A percentile compares a stretch with the other conserved stretches of the same genome.
These are phyloP conservation scores for Platalea minor DNA, from an alignment of 2,797 vertebrate species.

Conservation along the genomic window DNA sequence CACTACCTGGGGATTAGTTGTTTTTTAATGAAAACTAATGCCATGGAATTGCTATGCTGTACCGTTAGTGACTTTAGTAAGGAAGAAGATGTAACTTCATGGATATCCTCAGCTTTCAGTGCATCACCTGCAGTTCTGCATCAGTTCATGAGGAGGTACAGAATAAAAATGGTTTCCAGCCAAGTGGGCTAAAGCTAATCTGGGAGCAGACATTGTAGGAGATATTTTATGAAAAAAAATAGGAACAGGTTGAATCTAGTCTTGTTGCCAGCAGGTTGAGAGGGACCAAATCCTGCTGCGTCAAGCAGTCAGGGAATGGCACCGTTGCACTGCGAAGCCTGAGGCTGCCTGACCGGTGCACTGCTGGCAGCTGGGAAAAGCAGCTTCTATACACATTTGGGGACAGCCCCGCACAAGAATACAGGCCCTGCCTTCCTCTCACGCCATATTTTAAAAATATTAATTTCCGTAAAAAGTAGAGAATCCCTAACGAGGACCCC, in stretches of 20 bases:
- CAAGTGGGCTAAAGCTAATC: not conserved
- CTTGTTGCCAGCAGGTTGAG: not conserved
- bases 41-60: not conserved
- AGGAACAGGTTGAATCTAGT: not conserved
- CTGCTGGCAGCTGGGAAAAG: not conserved
- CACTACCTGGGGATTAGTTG: not conserved
- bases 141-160: not conserved
- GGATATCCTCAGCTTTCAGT: not conserved
- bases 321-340: not conserved
- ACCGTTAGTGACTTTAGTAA: not conserved
- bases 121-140: not conserved
- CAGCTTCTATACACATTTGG: not conserved
- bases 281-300: not conserved
- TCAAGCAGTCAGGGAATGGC: not conserved
- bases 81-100: not conserved
- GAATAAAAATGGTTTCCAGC: not conserved
- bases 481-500: accelerated
- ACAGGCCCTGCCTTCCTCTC: not conserved
- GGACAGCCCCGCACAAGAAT: not conserved
- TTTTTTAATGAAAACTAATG: not conserved
- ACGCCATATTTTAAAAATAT: not conserved
- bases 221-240: not conserved
- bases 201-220: not conserved
- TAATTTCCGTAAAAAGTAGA: not conserved
- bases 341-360: not conserved